A percentile compares a stretch with the other conserved stretches of the same genome.
Evolutionary conservation across 23 tunicate genomes (phyloP).

Genomic region (Phallusia fumigata): DNA sequence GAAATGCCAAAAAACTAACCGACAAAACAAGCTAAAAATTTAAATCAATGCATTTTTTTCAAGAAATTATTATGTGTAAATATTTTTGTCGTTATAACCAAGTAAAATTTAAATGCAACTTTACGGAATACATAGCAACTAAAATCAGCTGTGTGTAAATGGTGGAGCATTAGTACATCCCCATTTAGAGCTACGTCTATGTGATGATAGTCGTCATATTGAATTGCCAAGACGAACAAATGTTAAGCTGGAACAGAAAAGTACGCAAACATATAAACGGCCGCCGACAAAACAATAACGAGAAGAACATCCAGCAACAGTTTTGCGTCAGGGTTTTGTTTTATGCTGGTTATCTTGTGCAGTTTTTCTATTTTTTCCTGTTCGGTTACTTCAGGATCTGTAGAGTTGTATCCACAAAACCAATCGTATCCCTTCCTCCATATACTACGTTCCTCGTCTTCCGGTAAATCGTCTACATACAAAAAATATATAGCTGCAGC

Average conservation of each 20-base stretch:
- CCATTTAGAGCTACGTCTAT: no score
- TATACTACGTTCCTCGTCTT: constrained; percentile 12
- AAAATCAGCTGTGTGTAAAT: no score
- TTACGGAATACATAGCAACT: no score
- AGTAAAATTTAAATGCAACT: no score
- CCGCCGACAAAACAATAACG: constrained; percentile 34
- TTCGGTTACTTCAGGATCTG: constrained; percentile 15
- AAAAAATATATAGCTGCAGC: no score
- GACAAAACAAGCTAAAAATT: no score
- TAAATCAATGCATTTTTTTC: no score
- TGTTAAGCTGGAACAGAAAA: constrained; percentile 29
- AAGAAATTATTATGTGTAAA: no score
- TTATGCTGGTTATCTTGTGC: constrained; percentile 52
- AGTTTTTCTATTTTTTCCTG: constrained; percentile 40
- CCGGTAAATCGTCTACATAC: no score
- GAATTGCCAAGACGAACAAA: neutral
- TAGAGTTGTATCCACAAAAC: constrained; percentile 69
- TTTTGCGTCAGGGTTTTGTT: constrained; percentile 47
- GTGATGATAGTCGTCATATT: neutral
- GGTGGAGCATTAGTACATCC: no score
- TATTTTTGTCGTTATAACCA: no score
- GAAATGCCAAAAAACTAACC: no score
- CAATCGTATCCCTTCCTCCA: constrained; percentile 67
- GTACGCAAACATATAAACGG: constrained; percentile 51
- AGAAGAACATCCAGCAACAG: constrained; percentile 29